Base-by-base conservation (phyloP, 2,113 vertebrate genomes). In the Sapajus apella region DNA sequence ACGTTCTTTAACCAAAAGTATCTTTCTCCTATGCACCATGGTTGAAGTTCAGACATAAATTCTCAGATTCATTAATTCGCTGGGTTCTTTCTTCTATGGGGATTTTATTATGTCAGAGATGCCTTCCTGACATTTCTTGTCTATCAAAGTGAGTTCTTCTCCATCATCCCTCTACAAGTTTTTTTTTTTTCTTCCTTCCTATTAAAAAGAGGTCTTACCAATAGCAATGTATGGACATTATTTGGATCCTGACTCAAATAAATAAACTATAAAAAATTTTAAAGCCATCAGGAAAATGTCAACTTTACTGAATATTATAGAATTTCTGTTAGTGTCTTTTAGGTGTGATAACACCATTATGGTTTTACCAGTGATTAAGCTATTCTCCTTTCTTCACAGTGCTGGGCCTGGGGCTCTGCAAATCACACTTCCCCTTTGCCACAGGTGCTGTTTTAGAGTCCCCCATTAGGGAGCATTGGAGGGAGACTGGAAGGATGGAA, bases 241-340 rank as follows among this genome's bases (percentile, higher is more conserved):
- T 90, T 96, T 95, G 45, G 47, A 88, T 85, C 55, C 45, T 89
- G 35, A 85, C 45, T 83, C 55, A 88, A 72, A 91, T 64, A 87
- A 91, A 91, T 72, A 8, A 90, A 47, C 58, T 83, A 45, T 55
- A 50, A 75, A 79, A 86, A 93, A 58, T n/a, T 55, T 81, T 52
- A 50, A 90, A 92, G 37, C 75, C 4, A 66, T 58, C n/a, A 83
- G n/a, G 14, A 56, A 72, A 82, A 20, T 87, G 20, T 82, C 20
- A 87, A 23, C 25, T 61, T 61, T 56, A 8, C 64, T 61, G 47
- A 27, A 6, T 75, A 50, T 79, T 81, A 85, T 0, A 40, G 73
- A 90, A 58, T n/a, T 92, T 52, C 66, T 83, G 32, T 68, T 86
- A 68, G 35, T 45, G 40, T 50, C 16, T 83, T 55, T 73, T 80